A percentile compares a stretch with the other conserved stretches of the same genome.
Conservation (phyloP, 1,140 invertebrate species). For the Archegozetes longisetosus region DNA sequence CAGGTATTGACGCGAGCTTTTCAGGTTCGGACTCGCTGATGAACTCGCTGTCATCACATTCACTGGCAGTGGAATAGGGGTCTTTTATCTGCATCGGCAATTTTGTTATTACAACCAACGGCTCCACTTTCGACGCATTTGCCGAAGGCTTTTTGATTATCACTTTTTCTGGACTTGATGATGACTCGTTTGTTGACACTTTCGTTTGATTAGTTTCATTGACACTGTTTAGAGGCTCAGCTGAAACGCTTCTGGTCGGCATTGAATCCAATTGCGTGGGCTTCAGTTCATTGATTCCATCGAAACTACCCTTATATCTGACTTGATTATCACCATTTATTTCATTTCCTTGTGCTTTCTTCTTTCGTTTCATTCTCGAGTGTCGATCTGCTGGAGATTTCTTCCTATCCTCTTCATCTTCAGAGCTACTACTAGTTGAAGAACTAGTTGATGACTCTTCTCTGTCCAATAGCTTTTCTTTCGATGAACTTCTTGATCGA, state of each 20-base stretch:
- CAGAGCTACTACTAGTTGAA: background rate
- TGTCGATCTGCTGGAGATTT: background rate
- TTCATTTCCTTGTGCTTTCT: background rate
- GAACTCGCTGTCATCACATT: background rate
- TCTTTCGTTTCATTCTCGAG: background rate
- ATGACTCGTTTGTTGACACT: no score
- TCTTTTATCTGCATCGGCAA: background rate
- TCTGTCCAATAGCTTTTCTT: background rate
- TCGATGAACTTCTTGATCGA: background rate
- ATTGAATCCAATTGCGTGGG: background rate
- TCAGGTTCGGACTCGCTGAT: background rate
- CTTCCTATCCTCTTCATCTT: background rate
- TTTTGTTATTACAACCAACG: slow-evolving; percentile 4
- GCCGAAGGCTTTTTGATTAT: no score
- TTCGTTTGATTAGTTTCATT: no score
- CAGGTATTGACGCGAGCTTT: background rate
- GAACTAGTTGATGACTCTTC: background rate
- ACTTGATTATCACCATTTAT: background rate
- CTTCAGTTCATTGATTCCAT: no score
- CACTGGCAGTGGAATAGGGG: background rate
- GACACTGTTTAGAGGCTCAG: slow-evolving; percentile 1
- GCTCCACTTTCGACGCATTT: background rate
- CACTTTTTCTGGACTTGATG: no score
- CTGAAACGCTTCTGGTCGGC: background rate
- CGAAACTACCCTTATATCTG: background rate